Evolutionary conservation across 2,888 invertebrate species (phyloP), one percentile per base, ranked within the genome.

Genomic region (Toxonevra muliebris): DNA sequence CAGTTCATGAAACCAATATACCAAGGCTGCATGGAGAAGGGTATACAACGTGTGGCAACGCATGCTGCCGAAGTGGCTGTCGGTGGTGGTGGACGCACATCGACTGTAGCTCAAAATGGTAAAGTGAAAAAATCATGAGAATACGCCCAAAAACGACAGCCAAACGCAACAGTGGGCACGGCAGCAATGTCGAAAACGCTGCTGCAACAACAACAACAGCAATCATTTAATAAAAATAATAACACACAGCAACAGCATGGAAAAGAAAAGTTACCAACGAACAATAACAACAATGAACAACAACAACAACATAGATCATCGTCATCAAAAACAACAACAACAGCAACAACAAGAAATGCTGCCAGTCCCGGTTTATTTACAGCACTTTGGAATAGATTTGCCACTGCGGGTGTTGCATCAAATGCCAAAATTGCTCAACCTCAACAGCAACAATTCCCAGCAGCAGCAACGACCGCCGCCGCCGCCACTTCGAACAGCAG

Each of bases 1-100:
- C 87, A 94, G 94, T 86, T 92, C 76, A 90, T 95, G 92, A 93
- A 93, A 85, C 94, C 94, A 74, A 85, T 91, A 73, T 94, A 94
- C 86, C 92, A 94, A 83, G 87, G 90, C 72, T 92, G 92, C 82
- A 88, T 94, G 82, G 93, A 94, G 86, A 92, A 91, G 84, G 91
- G 93, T 80, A 90, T 94, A 84, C 91, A 93, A 83, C 92, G 91
- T 85, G 93, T 93, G 78, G 93, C 93, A 75, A 90, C 88, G 61
- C 92, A 90, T 83, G 93, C 92, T 77, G 91, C 92, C 68, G 91
- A 90, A 83, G 87, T 89, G 67, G 89, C 91, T 10, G 87, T 91
- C 65, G 88, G 88, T 61, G 88, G 88, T 74, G 30, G 30, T 69
- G 86, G 87, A 76, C 82, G 84, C 76, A 84, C 86, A 75, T 82